Evolutionary conservation across 2,888 invertebrate genomes (phyloP), one percentile per base, ranked within the genome.

Genomic region (Lepidochitona cinerea): DNA sequence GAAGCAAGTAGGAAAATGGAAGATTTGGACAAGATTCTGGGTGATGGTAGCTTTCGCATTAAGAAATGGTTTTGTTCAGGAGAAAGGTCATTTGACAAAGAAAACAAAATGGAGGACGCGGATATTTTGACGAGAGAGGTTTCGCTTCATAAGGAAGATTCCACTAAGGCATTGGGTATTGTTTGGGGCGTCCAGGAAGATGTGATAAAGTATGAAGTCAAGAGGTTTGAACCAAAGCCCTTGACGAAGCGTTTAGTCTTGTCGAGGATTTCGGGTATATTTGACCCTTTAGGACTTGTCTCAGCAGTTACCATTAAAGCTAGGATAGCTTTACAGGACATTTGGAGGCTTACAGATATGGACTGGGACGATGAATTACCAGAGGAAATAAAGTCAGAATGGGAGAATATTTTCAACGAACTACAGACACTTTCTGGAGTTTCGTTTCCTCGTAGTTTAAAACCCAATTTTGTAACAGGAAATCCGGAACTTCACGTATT

Each of bases 21-120:
- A n/a, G n/a, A 68, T 33, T 14, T 74, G 33, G 70, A 74, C 37
- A 0, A 52, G 14, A 26, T 70, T n/a, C 37, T 74, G 4, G 37
- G 37, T 3, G 36, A 66, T 18, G 74, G 74, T 18, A 66, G 65
- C 35, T 74, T 74, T 29, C 35, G 35, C 2, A 69, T 73, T 9
- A 68, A 73, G 26, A 41, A 64, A 35, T 73, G 73, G 69, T 64
- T 37, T 65, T 26, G 64, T 41, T 33, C 64, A 1, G 36, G 32
- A 0, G 72, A 73, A 9, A n/a, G 32, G 1, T 9, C 4, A 14
- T 9, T 4, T 4, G 59, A 59, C 4, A 59, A 59, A 14, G 9
- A 29, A 1, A 3, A 59, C 7, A 32, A 26, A 23, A 7, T 1
- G 4, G 29, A 4, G 9, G 4, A 4, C 26, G 23, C 59, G 2